These are phyloP conservation scores for Planococcus citri DNA, from an alignment of 1,140 invertebrate genomes.

Conservation along the genomic window DNA sequence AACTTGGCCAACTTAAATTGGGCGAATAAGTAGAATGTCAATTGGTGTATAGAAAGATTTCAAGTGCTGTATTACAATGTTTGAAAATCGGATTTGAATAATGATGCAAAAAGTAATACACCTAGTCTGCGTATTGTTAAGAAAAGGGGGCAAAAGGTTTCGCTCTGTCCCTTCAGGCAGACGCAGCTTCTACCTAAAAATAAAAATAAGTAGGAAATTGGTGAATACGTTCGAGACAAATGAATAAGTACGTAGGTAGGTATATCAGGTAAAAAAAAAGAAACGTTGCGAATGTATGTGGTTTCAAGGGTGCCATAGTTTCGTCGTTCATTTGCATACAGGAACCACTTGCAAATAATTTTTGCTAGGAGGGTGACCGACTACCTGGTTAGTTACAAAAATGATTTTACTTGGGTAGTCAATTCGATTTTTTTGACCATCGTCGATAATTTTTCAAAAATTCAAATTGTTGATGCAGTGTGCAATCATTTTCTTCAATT, in stretches of 20 bases:
- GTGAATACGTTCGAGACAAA: neutral
- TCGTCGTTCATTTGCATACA: neutral
- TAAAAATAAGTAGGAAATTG: too few species aligned
- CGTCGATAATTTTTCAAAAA: too few species aligned
- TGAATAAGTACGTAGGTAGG: neutral
- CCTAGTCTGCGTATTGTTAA: neutral
- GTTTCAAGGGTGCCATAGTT: neutral
- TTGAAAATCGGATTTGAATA: conserved; percentile 18
- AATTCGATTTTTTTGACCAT: too few species aligned
- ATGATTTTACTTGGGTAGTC: too few species aligned
- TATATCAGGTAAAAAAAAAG: neutral
- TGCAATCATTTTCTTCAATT: too few species aligned
- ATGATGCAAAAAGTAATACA: neutral
- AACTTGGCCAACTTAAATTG: neutral
- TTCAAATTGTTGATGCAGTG: too few species aligned
- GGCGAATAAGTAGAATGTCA: conserved; percentile 10
- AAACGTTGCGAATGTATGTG: neutral
- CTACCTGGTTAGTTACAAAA: too few species aligned
- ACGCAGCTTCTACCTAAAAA: too few species aligned
- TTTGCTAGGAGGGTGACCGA: too few species aligned
- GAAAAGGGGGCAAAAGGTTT: neutral
- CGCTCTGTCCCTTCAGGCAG: too few species aligned
- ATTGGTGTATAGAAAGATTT: neutral
- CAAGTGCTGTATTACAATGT: conserved; percentile 15
- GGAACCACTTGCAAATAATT: too few species aligned